Evolutionary conservation across 2,888 invertebrate genomes (phyloP).

Genomic region (Nectonema munidae): DNA sequence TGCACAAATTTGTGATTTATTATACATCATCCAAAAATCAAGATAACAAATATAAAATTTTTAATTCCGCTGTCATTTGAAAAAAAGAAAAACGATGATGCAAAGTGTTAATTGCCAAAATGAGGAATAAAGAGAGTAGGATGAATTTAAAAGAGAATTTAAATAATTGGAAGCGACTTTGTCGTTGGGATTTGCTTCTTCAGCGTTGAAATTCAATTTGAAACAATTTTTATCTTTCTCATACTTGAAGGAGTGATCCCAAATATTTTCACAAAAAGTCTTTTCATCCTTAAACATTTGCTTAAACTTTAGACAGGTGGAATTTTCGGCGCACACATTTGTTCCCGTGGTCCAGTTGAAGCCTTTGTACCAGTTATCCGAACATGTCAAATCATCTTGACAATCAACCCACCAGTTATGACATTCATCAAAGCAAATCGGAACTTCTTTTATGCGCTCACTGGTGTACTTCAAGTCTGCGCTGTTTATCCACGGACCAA

Average conservation of each 20-base stretch:
- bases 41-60: no score
- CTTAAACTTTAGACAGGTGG: neutral
- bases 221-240: constrained; percentile 11
- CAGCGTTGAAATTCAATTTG: constrained; percentile 13
- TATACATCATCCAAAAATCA: no score
- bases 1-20: no score
- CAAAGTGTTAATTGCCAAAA: no score
- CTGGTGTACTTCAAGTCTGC: no score
- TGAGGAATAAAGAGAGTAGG: no score
- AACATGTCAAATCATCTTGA: constrained; percentile 12
- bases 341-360: constrained; percentile 12
- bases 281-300: neutral
- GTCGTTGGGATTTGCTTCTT: no score
- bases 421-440: constrained; percentile 11
- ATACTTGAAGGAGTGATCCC: constrained; percentile 13
- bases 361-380: constrained; percentile 10
- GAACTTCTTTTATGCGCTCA: no score
- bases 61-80: no score
- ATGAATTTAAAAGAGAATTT: no score
- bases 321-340: neutral
- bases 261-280: constrained; percentile 13
- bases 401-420: constrained; percentile 14
- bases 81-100: no score
- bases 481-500: constrained; percentile 10
- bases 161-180: no score